Conservation (phyloP, 2,797 vertebrate genomes). For the Ctenosaura bakeri region DNA sequence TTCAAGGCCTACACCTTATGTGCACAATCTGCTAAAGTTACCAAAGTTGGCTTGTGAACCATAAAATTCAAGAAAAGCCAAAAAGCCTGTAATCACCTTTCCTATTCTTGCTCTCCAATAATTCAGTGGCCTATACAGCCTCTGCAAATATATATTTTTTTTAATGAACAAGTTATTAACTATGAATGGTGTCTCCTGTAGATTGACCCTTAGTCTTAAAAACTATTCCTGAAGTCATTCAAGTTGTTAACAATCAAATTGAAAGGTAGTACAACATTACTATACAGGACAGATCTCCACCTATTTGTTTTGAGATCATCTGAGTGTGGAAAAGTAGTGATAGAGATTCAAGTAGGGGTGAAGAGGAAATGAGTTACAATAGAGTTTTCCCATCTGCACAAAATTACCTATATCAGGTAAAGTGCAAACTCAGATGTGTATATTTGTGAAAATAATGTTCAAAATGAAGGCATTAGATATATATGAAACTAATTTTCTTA, state of each 20-base stretch:
- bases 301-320: background rate
- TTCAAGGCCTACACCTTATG: background rate
- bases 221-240: background rate
- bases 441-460: too few relatives aligned
- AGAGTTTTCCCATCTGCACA: too few relatives aligned
- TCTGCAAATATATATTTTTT: background rate
- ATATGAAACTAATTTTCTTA: too few relatives aligned
- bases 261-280: background rate
- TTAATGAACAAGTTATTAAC: background rate
- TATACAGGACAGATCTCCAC: background rate
- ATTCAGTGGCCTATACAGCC: background rate
- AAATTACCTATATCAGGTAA: too few relatives aligned
- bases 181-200: background rate
- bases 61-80: background rate
- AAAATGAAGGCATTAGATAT: too few relatives aligned
- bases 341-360: too few relatives aligned
- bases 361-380: too few relatives aligned
- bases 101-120: background rate
- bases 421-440: too few relatives aligned
- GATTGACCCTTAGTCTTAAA: background rate
- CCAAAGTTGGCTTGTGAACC: background rate
- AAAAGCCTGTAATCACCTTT: background rate
- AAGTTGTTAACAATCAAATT: background rate
- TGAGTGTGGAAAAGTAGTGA: background rate
- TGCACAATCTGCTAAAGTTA: background rate